Base-by-base conservation (phyloP, 2,797 vertebrate species). In the Melanotaenia nigrans region DNA sequence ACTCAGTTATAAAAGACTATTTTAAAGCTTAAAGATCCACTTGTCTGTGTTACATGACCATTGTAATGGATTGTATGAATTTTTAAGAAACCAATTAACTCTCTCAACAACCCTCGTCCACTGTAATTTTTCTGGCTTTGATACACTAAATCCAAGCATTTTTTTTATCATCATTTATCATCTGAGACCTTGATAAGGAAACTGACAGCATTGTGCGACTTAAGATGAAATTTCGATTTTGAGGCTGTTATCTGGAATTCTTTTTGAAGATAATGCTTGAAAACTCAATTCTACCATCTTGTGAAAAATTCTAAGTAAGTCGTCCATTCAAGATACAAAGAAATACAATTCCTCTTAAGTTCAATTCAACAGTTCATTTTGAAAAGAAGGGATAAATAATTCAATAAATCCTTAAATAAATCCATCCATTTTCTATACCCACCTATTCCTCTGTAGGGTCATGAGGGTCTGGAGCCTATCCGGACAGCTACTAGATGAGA, bases 161-260 rank as follows among this genome's bases (percentile, higher is more conserved):
- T 80, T 73, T 77, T 51, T 68, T 30, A 8, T 84, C 71, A 11
- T 59, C 20, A 40, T 83, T 83, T 45, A 78, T 86, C 53, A 67
- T 66, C 32, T 60, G 33, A 62, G 30, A n/a, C 42, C 63, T 73
- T 75, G 65, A 84, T 82, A 72, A 73, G 58, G 20, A 81, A 47
- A 62, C 65, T 73, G 77, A 38, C 65, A 20, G 64, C 47, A 14
- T 35, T 71, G 9, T 36, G 74, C 24, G 53, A 57, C 33, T 54
- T 38, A 22, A 61, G 45, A 68, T 0, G 9, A 81, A 8, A 51
- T 11, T 7, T 77, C 51, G 49, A 33, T 72, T 78, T 71, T 65
- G 32, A 81, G 32, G 54, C 18, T 54, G 56, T 76, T 79, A 73
- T 67, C 9, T 61, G 32, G 66, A 51, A 75, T 64, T 45, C 38